Evolutionary conservation across 2,888 invertebrate genomes (phyloP).

Genomic region (Lithophane semibrunnea): DNA sequence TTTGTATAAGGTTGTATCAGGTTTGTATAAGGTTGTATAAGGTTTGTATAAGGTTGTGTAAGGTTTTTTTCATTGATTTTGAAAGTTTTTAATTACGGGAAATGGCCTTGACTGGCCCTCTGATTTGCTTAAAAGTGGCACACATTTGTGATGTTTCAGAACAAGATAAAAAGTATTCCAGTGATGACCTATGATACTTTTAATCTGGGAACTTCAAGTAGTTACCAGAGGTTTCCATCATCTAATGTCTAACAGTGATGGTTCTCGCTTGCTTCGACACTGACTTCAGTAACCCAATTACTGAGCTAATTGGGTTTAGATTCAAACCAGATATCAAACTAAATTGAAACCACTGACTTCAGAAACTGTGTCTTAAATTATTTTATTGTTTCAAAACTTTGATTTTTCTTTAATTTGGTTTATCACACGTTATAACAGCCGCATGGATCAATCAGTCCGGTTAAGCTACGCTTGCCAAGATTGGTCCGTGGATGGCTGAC

Average conservation of each 20-base stretch:
- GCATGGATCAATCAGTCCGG: no score
- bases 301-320: slow-evolving; percentile 19
- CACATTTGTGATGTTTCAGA: neutral
- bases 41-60: no score
- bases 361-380: neutral
- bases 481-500: no score
- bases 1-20: no score
- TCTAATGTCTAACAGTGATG: no score
- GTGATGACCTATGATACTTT: neutral
- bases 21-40: no score
- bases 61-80: no score
- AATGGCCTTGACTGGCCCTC: no score
- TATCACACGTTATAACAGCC: no score
- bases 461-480: no score
- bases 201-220: neutral
- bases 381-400: neutral
- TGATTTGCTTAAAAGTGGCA: neutral
- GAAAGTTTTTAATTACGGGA: no score
- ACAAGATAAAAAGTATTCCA: no score
- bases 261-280: neutral
- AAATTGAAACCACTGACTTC: slow-evolving; percentile 11
- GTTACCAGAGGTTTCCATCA: neutral
- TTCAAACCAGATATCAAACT: slow-evolving; percentile 14
- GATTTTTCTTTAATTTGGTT: neutral
- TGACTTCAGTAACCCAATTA: slow-evolving; percentile 26